These are phyloP conservation scores for Phoenicopterus ruber DNA, from an alignment of 2,113 vertebrate species.

Conservation along the genomic window DNA sequence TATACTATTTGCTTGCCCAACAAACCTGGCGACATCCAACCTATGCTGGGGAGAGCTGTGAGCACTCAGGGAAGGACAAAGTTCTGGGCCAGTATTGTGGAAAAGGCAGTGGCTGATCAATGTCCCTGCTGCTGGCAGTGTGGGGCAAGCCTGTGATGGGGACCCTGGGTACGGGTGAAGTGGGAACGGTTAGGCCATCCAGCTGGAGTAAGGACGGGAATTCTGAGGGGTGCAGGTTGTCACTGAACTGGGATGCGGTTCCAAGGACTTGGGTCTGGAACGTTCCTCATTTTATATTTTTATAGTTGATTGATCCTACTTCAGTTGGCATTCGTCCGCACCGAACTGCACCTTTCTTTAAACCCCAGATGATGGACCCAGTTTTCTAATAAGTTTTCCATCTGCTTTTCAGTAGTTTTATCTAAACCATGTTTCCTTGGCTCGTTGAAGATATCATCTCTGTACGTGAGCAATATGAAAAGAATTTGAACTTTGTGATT, in stretches of 20 bases:
- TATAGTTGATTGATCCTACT: neutral
- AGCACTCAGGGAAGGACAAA: neutral
- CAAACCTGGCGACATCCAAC: neutral
- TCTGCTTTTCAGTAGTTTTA: conserved; percentile 20
- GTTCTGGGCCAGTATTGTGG: no score
- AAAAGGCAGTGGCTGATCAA: neutral
- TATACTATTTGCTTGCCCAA: neutral
- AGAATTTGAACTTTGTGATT: neutral
- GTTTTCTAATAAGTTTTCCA: neutral
- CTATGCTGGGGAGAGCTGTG: neutral
- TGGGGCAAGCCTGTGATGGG: neutral
- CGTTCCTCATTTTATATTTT: neutral
- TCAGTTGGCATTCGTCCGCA: neutral
- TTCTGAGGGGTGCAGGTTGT: neutral
- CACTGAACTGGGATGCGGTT: neutral
- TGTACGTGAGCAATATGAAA: neutral
- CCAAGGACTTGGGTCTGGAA: neutral
- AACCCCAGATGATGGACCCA: neutral
- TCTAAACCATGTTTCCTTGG: neutral
- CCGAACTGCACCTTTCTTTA: neutral
- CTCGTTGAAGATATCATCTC: neutral
- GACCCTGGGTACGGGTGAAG: neutral
- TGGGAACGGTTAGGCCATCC: neutral
- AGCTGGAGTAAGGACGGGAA: neutral
- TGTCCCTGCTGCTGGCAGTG: fast-evolving